Conservation (phyloP, 2,888 invertebrate genomes). For the Microlaimidae sp. region DNA sequence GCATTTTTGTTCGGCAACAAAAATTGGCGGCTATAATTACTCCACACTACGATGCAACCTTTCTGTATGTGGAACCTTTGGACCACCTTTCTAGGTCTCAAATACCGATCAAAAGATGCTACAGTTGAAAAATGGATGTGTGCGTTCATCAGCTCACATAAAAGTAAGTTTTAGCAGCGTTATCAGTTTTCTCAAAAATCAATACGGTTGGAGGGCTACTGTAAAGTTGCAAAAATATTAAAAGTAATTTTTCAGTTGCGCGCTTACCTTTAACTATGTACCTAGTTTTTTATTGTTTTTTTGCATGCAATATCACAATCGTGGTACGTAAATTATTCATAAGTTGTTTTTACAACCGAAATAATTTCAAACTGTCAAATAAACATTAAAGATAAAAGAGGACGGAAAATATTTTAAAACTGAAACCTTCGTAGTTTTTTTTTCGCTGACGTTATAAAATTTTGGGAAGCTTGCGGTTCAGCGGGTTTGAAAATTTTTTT, state of each 20-base stretch:
- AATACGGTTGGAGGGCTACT: neutral
- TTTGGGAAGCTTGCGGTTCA: too few relatives aligned
- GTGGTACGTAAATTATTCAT: too few relatives aligned
- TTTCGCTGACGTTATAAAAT: too few relatives aligned
- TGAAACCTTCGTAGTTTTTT: too few relatives aligned
- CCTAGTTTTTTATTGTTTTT: too few relatives aligned
- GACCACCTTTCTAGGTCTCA: slow-evolving; percentile 67
- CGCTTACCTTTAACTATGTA: slow-evolving; percentile 11
- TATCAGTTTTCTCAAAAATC: neutral
- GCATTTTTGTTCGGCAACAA: slow-evolving; percentile 52
- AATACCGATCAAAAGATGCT: slow-evolving; percentile 87
- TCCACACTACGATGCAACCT: slow-evolving; percentile 57
- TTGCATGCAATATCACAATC: too few relatives aligned
- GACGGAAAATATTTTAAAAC: too few relatives aligned
- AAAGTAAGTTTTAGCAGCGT: slow-evolving; percentile 49
- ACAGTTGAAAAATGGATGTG: slow-evolving; percentile 78
- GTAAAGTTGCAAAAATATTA: neutral
- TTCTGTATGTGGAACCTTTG: slow-evolving; percentile 61
- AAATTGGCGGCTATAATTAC: slow-evolving; percentile 56
- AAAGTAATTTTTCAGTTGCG: neutral
- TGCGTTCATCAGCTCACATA: slow-evolving; percentile 78
- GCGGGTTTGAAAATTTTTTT: too few relatives aligned
- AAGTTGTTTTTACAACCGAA: too few relatives aligned
- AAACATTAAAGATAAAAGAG: too few relatives aligned
- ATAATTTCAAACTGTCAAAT: too few relatives aligned